Percentiles rank a stretch among this genome's conserved stretches.
These are phyloP conservation scores for Struthio camelus DNA, from an alignment of 2,113 vertebrate species.

Conservation along the genomic window DNA sequence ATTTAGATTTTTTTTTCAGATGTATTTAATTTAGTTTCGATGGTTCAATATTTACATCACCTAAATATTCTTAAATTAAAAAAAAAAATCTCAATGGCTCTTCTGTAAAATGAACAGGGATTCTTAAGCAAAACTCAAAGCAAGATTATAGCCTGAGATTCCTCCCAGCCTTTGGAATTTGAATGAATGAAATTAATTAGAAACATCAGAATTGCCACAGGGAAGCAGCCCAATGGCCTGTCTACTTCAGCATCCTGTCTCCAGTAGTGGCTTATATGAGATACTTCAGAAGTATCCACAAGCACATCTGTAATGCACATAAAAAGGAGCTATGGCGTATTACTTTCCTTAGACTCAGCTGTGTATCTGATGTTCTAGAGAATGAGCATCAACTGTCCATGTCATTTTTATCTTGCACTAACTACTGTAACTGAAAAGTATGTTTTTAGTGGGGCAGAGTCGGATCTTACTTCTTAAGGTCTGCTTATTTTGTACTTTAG, in stretches of 20 bases:
- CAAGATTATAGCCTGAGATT: background rate
- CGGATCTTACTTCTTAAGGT: background rate
- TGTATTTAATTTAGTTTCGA: slow-evolving; percentile 17
- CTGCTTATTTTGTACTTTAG: background rate
- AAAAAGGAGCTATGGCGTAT: background rate
- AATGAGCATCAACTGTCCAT: background rate
- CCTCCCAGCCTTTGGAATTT: slow-evolving; percentile 17
- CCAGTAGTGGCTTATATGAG: background rate
- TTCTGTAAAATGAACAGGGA: slow-evolving; percentile 19
- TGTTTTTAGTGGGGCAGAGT: background rate
- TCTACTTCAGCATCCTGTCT: slow-evolving; percentile 55
- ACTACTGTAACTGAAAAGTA: background rate
- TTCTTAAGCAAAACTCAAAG: slow-evolving; percentile 18
- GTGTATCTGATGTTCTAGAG: background rate
- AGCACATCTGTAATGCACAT: background rate
- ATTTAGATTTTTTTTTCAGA: background rate
- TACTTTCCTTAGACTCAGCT: slow-evolving; percentile 4
- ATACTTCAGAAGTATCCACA: background rate
- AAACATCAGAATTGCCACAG: slow-evolving; percentile 40
- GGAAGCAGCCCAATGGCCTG: slow-evolving; percentile 9
- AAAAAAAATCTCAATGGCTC: background rate
- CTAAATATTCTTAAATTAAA: slow-evolving; percentile 9
- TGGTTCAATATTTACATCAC: slow-evolving; percentile 8
- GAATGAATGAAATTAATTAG: slow-evolving; percentile 55
- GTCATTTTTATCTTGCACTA: background rate